Conservation (phyloP, 2,113 vertebrate species). For the Ivindomyrus marchei region DNA sequence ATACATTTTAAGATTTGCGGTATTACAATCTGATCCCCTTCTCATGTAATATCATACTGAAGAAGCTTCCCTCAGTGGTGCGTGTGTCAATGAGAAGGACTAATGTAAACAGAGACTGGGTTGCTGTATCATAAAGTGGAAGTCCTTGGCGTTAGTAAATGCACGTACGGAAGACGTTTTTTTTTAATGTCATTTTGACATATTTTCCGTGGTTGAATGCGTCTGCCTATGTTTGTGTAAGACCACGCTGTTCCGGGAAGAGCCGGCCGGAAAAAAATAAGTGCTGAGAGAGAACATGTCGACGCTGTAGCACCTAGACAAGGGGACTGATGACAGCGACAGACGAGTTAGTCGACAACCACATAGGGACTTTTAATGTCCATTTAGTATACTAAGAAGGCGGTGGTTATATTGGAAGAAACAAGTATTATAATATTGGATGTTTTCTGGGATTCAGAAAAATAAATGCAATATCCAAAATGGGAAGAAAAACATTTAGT, state of each 20-base stretch:
- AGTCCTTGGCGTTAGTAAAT: constrained; percentile 5
- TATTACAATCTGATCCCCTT: background rate
- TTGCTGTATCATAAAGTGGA: background rate
- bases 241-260: background rate
- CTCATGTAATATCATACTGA: background rate
- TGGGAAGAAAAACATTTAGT: background rate
- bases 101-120: background rate
- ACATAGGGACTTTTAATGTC: background rate
- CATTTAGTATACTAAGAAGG: background rate
- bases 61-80: background rate
- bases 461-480: background rate
- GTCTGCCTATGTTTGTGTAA: background rate
- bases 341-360: background rate
- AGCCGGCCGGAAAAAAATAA: background rate
- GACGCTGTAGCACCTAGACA: background rate
- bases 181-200: background rate
- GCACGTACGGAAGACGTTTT: background rate
- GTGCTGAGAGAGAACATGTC: background rate
- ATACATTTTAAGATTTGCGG: background rate
- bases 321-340: background rate
- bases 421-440: background rate
- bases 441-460: background rate
- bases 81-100: background rate
- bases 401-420: background rate
- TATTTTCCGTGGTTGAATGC: background rate